phyloP scores from a whole-genome alignment of 2,888 invertebrate genomes.

The Phorcus lineatus region DNA sequence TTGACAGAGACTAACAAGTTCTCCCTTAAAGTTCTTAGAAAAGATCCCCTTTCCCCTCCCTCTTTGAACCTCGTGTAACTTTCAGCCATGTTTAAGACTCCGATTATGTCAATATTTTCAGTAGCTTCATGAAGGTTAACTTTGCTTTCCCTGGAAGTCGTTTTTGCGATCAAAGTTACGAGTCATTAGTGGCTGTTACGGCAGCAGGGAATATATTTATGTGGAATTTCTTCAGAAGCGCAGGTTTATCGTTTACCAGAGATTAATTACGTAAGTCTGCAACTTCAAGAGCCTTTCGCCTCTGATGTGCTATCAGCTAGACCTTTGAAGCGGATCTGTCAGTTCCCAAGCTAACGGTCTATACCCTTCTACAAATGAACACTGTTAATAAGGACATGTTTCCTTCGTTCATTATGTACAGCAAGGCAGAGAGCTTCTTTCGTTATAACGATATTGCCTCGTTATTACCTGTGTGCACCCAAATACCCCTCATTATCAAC shows the following conservation, averaged over 20 bases:
- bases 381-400: slow-evolving; percentile 1
- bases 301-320: slow-evolving; percentile 8
- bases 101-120: slow-evolving; percentile 18
- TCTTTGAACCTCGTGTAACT: not conserved
- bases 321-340: not conserved
- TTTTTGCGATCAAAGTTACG: slow-evolving; percentile 18
- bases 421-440: too few relatives aligned
- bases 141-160: slow-evolving; percentile 9
- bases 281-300: not conserved
- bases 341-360: not conserved
- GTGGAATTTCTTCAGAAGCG: slow-evolving; percentile 6
- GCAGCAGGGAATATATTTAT: slow-evolving; percentile 12
- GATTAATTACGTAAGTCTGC: slow-evolving; percentile 9
- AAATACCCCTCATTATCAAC: too few relatives aligned
- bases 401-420: too few relatives aligned
- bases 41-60: not conserved
- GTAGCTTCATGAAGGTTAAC: not conserved
- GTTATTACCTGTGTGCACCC: too few relatives aligned
- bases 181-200: not conserved
- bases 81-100: not conserved
- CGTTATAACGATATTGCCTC: too few relatives aligned
- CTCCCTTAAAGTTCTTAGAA: not conserved
- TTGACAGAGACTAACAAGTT: too few relatives aligned
- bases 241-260: slow-evolving; percentile 19
- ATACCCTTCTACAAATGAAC: not conserved